Percentiles rank a stretch among this genome's conserved stretches.
Conservation (phyloP, 1,140 invertebrate species). For the Sycobia sp. region DNA sequence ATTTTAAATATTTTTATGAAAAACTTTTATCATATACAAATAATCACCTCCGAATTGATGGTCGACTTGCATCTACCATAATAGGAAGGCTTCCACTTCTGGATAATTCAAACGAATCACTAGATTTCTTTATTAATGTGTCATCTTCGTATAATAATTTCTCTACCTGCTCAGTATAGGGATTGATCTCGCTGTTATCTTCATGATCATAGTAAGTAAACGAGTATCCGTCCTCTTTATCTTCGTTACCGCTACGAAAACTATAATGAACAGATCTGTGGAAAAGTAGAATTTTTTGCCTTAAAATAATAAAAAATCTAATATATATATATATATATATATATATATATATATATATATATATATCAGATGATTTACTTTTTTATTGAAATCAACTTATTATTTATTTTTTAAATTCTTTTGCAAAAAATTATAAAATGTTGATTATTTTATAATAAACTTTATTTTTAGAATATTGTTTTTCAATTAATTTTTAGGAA, state of each 20-base stretch:
- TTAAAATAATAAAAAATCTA: too few species aligned
- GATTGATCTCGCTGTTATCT: slow-evolving; percentile 26
- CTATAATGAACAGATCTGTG: slow-evolving; percentile 36
- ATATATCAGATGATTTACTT: too few species aligned
- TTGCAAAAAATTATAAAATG: too few species aligned
- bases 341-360: too few species aligned
- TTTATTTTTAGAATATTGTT: too few species aligned
- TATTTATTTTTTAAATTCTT: too few species aligned
- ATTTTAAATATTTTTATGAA: neutral
- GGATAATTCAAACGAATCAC: slow-evolving; percentile 21
- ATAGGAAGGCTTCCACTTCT: slow-evolving; percentile 10
- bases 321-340: too few species aligned
- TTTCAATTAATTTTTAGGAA: too few species aligned
- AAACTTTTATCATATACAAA: neutral
- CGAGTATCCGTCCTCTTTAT: slow-evolving; percentile 41
- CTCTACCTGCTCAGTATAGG: neutral
- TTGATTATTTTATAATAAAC: too few species aligned
- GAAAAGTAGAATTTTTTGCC: too few species aligned
- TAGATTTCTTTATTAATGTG: slow-evolving; percentile 3
- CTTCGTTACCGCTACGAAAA: slow-evolving; percentile 38
- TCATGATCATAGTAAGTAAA: slow-evolving; percentile 52
- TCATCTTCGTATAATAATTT: slow-evolving; percentile 33
- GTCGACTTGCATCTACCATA: slow-evolving; percentile 4
- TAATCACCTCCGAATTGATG: neutral
- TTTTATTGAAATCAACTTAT: too few species aligned